These are phyloP conservation scores for Brienomyrus brachyistius DNA, from an alignment of 2,113 vertebrate genomes.

Conservation along the genomic window DNA sequence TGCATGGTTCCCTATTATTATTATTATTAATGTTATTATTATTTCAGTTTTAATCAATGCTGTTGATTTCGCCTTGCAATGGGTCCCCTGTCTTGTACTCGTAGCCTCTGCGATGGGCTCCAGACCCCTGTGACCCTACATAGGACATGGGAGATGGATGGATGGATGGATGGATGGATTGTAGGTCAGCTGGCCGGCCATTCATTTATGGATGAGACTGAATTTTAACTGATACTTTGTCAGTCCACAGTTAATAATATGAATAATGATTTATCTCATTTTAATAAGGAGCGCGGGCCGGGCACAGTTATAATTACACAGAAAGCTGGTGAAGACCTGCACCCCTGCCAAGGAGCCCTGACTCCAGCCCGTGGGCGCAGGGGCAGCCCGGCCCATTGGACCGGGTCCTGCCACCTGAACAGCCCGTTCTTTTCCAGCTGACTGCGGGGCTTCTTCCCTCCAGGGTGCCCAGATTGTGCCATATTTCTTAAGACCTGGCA, in stretches of 20 bases:
- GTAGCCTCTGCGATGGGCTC: not conserved
- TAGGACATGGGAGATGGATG: not conserved
- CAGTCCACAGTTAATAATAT: not conserved
- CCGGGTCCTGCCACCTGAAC: not conserved
- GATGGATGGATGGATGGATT: not conserved
- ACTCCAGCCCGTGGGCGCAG: not conserved
- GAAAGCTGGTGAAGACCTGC: not conserved
- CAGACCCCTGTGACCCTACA: not conserved
- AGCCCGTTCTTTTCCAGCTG: not conserved
- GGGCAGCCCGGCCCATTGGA: not conserved
- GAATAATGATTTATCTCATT: not conserved
- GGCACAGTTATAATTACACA: not conserved
- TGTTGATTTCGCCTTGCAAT: not conserved
- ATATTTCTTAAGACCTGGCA: constrained; percentile 1
- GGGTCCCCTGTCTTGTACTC: not conserved
- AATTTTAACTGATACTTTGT: not conserved
- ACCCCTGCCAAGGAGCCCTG: not conserved
- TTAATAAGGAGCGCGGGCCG: not conserved
- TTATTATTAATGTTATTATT: not conserved
- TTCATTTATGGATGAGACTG: not conserved
- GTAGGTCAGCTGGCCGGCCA: not conserved
- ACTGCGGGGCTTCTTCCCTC: not conserved
- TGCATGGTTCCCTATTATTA: not conserved
- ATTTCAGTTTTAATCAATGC: not conserved
- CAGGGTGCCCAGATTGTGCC: not conserved